These are phyloP conservation scores for Herpetotheres cachinnans DNA, from an alignment of 2,113 vertebrate species.

Conservation along the genomic window DNA sequence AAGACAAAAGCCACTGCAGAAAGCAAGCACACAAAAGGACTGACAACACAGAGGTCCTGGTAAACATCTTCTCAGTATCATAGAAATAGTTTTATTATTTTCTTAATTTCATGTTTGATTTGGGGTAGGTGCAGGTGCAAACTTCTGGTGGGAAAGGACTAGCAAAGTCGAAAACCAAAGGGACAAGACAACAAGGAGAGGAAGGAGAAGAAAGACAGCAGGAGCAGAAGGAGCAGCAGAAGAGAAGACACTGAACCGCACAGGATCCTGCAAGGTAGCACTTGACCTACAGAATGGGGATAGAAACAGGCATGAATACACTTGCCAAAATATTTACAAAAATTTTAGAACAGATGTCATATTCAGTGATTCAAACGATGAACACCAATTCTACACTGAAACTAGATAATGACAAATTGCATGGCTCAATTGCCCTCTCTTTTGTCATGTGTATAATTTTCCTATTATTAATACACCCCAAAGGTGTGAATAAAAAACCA, in stretches of 20 bases:
- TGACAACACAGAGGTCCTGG: background rate
- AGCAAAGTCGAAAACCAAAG: background rate
- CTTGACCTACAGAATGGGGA: background rate
- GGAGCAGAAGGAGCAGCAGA: background rate
- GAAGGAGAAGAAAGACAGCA: background rate
- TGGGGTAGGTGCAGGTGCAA: fast-evolving
- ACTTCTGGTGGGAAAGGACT: background rate
- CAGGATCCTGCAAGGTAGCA: background rate
- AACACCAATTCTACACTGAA: background rate
- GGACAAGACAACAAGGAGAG: background rate
- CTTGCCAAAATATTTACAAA: background rate
- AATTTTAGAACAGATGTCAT: background rate
- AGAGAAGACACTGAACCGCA: background rate
- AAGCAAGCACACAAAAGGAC: background rate
- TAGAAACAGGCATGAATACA: background rate
- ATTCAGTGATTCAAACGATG: background rate
- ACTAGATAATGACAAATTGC: background rate
- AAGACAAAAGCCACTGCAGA: background rate
- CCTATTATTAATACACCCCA: background rate
- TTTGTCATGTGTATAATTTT: background rate
- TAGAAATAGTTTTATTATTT: background rate
- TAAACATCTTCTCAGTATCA: background rate
- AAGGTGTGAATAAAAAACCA: background rate
- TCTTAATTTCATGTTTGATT: background rate
- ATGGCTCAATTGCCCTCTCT: background rate